Evolutionary conservation across 2,888 invertebrate genomes (phyloP), one percentile per base, ranked within the genome.

Genomic region (Agrotis segetum): DNA sequence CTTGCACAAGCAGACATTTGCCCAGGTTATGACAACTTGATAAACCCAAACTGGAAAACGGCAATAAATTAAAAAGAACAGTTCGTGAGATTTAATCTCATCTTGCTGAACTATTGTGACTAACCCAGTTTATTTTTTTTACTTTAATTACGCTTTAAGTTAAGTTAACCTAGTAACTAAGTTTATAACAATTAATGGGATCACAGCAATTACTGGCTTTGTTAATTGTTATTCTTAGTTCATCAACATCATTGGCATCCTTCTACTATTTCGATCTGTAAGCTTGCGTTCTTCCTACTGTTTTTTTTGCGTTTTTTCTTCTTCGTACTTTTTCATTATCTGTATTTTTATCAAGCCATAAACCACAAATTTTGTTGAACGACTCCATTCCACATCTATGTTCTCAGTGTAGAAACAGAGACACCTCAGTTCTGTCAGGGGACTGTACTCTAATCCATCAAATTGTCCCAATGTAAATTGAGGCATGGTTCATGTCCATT

Each of bases 21-120:
- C 49, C 16, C 19, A 67, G 24, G 24, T 66, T 19, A 73, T 58
- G 58, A 68, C 56, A 71, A 2, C 19, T 60, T 66, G 9, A 49
- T 19, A 52, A 72, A 29, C 7, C 16, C 24, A 62, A 66, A 50
- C 59, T 50, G 13, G 16, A 55, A 46, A 40, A n/a, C 59, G 44
- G 44, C 16, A 53, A 50, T 53, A 50, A 72, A 61, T 53, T 34
- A 34, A 63, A 63, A 72, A 49, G 13, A 71, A 21, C 49, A 34
- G 24, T 11, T 24, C 59, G 46, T 76, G 59, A 52, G 67, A 71
- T 3, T 52, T 46, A 40, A 21, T 21, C 7, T 17, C 24, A 44
- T 47, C n/a, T 59, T 0, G 1, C 19, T 46, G 16, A 16, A n/a
- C 9, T 46, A 17, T 60, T 49, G 46, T 44, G 44, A 3, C 1